A percentile compares a stretch with the other conserved stretches of the same genome.
These are phyloP conservation scores for Tokudaia muenninki DNA, from an alignment of 2,797 vertebrate genomes.

Conservation along the genomic window DNA sequence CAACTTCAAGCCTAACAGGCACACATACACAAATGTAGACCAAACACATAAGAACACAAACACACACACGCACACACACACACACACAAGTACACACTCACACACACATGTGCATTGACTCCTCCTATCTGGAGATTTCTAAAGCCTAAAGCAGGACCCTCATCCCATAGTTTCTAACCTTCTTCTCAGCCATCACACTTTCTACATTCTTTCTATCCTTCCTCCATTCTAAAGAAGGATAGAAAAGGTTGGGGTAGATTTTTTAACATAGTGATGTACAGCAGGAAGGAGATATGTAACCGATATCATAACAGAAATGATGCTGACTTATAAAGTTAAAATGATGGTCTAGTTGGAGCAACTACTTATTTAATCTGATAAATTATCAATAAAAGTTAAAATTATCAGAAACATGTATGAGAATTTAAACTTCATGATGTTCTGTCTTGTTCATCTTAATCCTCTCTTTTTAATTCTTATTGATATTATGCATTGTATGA, in stretches of 20 bases:
- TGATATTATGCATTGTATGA: not conserved
- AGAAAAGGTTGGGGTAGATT: not conserved
- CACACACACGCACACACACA: not conserved
- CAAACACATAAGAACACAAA: not conserved
- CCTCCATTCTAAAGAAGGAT: not conserved
- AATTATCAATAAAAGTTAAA: slow-evolving; percentile 43
- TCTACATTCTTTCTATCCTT: not conserved
- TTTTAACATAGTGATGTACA: not conserved
- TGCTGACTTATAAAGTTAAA: slow-evolving; percentile 17
- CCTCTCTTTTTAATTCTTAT: not conserved
- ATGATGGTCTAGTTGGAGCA: not conserved
- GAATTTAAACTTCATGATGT: not conserved
- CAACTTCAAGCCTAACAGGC: not conserved
- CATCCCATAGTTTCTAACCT: not conserved
- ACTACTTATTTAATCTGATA: slow-evolving; percentile 21
- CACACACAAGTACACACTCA: not conserved
- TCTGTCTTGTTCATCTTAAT: not conserved
- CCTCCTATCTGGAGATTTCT: not conserved
- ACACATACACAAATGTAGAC: not conserved
- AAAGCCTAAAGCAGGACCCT: not conserved
- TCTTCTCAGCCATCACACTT: not conserved
- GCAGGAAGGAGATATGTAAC: not conserved
- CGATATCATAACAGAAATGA: not conserved
- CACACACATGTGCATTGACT: not conserved
- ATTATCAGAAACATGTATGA: slow-evolving; percentile 37